Base-by-base conservation (phyloP, 2,113 vertebrate genomes). In the Podarcis cretensis region DNA sequence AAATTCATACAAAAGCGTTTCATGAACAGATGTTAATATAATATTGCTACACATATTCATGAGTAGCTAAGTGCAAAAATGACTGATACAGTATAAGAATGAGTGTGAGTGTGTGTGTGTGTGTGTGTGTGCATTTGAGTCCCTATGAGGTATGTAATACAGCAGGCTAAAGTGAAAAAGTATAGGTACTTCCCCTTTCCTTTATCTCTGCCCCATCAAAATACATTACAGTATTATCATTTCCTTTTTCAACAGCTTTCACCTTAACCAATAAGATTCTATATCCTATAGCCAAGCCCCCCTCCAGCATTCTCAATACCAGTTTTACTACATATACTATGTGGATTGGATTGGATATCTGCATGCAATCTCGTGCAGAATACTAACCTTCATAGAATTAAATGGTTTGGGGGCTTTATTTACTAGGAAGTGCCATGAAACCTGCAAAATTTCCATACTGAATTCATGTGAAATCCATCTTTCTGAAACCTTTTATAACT, bases 1-100 rank as follows among this genome's bases (percentile, higher is more conserved):
- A 2, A 20, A 30, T 79, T 87, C 91, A 77, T 6, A 90, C 20
- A 90, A 69, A 90, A 89, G 54, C 6, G 35, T 32, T 57, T 25
- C 21, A 40, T 71, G 6, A 77, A 4, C 4, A 13, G 0, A 89
- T 54, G 54, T 7, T 78, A 78, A 57, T 14, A 12, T 0, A 7
- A 81, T 79, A 1, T 75, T 14, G 32, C 76, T 84, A 27, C 40
- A 85, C 21, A 63, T 81, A 59, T 59, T 80, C 32, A n/a, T n/a
- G 77, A 25, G 57, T 30, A 10, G n/a, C 76, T 86, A 59, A 66
- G 30, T 81, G 48, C 48, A 74, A 90, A 88, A 57, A 80, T 79
- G 89, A 81, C 1, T 32, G 0, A 6, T 65, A n/a, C n/a, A n/a
- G n/a, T n/a, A 54, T 54, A 12, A 54, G 48, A 10, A 10, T 48